These are phyloP conservation scores for Diarsia dahlii DNA, from an alignment of 2,888 invertebrate species.

Conservation along the genomic window DNA sequence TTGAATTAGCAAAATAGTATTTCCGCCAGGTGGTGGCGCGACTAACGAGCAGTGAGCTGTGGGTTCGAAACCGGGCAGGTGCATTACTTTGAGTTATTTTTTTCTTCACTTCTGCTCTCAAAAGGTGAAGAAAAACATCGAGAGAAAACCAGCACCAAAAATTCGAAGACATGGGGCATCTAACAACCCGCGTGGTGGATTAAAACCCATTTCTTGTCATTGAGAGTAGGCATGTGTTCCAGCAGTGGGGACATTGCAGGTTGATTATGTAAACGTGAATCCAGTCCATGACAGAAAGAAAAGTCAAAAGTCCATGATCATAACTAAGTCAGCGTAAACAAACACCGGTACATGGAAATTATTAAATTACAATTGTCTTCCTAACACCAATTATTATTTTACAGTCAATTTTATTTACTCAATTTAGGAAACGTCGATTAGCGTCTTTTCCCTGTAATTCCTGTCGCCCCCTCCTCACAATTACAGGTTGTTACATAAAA, in stretches of 20 bases:
- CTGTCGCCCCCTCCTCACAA: slow-evolving; percentile 22
- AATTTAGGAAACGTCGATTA: slow-evolving; percentile 42
- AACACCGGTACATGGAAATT: slow-evolving; percentile 1
- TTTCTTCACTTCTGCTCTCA: too few relatives aligned
- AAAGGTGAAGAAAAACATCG: too few relatives aligned
- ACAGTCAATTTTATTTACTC: neutral
- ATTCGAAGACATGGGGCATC: too few relatives aligned
- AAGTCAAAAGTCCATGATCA: neutral
- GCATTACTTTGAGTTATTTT: too few relatives aligned
- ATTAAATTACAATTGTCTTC: slow-evolving; percentile 26
- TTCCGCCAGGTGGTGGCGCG: too few relatives aligned
- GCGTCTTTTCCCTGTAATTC: slow-evolving; percentile 19
- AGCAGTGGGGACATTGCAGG: too few relatives aligned
- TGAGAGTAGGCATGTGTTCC: too few relatives aligned
- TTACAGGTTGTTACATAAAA: slow-evolving; percentile 55
- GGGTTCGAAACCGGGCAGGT: too few relatives aligned
- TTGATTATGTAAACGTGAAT: neutral
- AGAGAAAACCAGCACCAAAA: too few relatives aligned
- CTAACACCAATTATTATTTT: slow-evolving; percentile 26
- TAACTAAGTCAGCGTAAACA: neutral
- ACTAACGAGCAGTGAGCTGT: too few relatives aligned
- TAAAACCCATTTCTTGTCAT: too few relatives aligned
- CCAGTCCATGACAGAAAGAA: neutral
- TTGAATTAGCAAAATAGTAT: neutral
- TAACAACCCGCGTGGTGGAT: too few relatives aligned